A percentile compares a stretch with the other conserved stretches of the same genome.
These are phyloP conservation scores for Pseudomyrmex flavicornis DNA, from an alignment of 1,140 invertebrate species.

Conservation along the genomic window DNA sequence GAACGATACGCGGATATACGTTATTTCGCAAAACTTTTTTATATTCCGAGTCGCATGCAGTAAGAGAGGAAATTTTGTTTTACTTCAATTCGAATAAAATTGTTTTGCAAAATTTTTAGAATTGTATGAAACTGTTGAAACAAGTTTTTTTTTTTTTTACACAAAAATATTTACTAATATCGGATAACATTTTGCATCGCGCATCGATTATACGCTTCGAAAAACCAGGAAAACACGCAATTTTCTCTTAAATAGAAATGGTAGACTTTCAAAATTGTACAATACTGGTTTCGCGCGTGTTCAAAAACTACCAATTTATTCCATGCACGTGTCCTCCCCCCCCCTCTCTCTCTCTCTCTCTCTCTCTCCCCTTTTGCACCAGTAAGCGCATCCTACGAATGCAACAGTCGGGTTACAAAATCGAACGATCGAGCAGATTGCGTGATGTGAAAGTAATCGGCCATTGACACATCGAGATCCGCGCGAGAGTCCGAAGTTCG, in stretches of 20 bases:
- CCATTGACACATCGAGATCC: too few relatives aligned
- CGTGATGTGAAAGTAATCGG: constrained; percentile 42
- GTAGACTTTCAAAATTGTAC: constrained; percentile 49
- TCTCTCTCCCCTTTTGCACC: neutral
- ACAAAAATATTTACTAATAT: constrained; percentile 3
- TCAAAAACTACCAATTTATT: constrained; percentile 44
- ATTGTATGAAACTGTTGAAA: neutral
- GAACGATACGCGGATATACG: neutral
- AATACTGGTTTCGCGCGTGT: constrained; percentile 25
- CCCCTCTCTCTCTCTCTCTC: neutral
- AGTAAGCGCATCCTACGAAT: constrained; percentile 37
- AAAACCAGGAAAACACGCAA: neutral
- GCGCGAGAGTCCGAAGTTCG: too few relatives aligned
- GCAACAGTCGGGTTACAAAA: constrained; percentile 49
- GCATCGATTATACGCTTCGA: too few relatives aligned
- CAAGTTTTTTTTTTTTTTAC: too few relatives aligned
- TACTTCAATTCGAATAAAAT: neutral
- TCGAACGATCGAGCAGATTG: constrained; percentile 36
- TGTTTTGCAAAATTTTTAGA: neutral
- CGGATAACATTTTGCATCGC: neutral
- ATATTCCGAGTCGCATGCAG: too few relatives aligned
- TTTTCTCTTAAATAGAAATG: constrained; percentile 38
- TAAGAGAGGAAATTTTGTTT: neutral
- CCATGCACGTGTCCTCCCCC: constrained; percentile 23
- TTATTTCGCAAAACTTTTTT: neutral